Percentiles rank a stretch among this genome's conserved stretches.
Evolutionary conservation across 2,797 vertebrate species (phyloP).

Genomic region (Macrochelys suwanniensis): DNA sequence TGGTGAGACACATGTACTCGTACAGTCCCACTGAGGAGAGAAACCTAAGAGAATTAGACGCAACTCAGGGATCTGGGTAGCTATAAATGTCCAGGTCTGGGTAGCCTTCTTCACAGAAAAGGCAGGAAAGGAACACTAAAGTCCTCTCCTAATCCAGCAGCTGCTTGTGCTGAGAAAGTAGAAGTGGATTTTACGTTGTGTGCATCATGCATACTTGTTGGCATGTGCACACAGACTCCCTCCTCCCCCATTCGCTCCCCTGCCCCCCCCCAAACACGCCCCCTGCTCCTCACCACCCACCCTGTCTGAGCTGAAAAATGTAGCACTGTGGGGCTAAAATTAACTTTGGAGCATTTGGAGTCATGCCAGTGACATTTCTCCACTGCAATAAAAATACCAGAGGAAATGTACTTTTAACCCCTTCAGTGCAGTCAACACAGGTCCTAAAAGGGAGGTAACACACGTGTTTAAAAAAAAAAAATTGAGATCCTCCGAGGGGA

Average conservation of each 20-base stretch:
- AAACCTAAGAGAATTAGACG: slow-evolving; percentile 25
- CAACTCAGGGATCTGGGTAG: neutral
- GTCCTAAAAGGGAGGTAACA: fast-evolving
- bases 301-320: neutral
- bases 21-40: neutral
- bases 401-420: fast-evolving
- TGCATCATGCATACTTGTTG: neutral
- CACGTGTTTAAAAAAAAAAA: neutral
- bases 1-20: neutral
- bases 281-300: neutral
- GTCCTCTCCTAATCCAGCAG: slow-evolving; percentile 58
- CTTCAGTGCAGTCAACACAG: neutral
- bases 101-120: slow-evolving; percentile 5
- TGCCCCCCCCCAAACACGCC: fast-evolving
- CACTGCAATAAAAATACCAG: neutral
- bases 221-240: fast-evolving
- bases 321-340: neutral
- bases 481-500: neutral
- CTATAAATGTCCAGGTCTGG: slow-evolving; percentile 56
- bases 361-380: neutral
- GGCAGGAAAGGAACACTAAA: slow-evolving; percentile 67
- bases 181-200: slow-evolving; percentile 2
- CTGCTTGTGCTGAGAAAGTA: slow-evolving; percentile 21
- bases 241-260: neutral
- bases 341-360: slow-evolving; percentile 20